Conservation (phyloP, 2,113 vertebrate genomes). For the Kryptolebias marmoratus region DNA sequence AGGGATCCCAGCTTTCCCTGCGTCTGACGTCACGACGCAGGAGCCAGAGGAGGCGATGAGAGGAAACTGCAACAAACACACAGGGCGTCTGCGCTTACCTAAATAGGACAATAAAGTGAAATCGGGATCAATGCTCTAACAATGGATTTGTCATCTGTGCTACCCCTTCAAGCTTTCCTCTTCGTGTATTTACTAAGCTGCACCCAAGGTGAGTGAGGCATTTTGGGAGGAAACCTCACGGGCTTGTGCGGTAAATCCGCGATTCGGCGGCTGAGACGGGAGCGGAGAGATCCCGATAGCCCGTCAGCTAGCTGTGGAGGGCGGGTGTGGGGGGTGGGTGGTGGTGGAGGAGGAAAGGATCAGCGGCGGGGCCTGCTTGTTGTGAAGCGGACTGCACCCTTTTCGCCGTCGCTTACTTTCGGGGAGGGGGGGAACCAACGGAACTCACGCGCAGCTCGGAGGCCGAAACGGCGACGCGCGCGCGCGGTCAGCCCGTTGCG, state of each 20-base stretch:
- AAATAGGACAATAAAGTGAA: slow-evolving; percentile 83
- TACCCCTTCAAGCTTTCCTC: slow-evolving; percentile 73
- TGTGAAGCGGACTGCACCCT: slow-evolving; percentile 74
- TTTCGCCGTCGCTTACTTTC: slow-evolving; percentile 54
- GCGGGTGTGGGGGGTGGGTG: no score
- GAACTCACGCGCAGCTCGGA: slow-evolving; percentile 1
- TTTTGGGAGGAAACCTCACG: slow-evolving; percentile 17
- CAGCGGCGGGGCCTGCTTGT: slow-evolving; percentile 74
- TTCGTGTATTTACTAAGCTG: slow-evolving; percentile 59
- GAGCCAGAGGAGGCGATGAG: slow-evolving; percentile 58
- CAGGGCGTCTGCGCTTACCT: slow-evolving; percentile 81
- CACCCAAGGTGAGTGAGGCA: slow-evolving; percentile 76
- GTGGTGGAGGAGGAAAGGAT: slow-evolving; percentile 22
- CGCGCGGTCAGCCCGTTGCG: background rate
- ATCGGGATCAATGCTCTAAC: slow-evolving; percentile 79
- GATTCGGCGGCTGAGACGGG: slow-evolving; percentile 40
- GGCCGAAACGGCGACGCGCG: background rate
- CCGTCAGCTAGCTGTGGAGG: slow-evolving; percentile 46
- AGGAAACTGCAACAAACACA: slow-evolving; percentile 83
- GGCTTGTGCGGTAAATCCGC: slow-evolving; percentile 32
- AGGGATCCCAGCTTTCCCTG: slow-evolving; percentile 44
- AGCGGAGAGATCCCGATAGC: slow-evolving; percentile 60
- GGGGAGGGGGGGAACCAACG: background rate
- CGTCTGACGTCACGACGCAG: slow-evolving; percentile 80
- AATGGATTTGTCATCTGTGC: slow-evolving; percentile 76